Evolutionary conservation across 2,113 vertebrate species (phyloP).

Genomic region (Chaenocephalus aceratus): DNA sequence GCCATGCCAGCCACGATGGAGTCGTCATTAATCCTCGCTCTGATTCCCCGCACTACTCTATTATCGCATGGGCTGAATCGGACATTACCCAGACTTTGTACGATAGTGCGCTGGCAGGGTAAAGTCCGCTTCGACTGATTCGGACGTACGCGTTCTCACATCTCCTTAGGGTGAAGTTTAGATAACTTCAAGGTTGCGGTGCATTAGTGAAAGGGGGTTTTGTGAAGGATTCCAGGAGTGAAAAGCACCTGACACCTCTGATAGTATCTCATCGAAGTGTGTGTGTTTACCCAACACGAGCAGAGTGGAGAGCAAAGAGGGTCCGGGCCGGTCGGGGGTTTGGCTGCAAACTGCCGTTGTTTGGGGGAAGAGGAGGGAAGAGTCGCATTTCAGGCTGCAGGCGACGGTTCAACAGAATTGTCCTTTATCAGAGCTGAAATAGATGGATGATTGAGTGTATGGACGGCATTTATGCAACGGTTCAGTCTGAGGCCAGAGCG

Average conservation of each 20-base stretch:
- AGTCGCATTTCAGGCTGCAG: constrained; percentile 44
- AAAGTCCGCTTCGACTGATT: too few relatives aligned
- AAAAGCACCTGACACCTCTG: constrained; percentile 64
- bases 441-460: constrained; percentile 39
- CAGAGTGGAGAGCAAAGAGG: constrained; percentile 34
- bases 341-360: constrained; percentile 26
- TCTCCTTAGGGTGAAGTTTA: too few relatives aligned
- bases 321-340: constrained; percentile 20
- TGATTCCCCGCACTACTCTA: too few relatives aligned
- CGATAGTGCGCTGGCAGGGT: too few relatives aligned
- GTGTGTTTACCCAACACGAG: constrained; percentile 69
- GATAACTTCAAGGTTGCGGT: too few relatives aligned
- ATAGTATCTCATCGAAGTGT: constrained; percentile 56
- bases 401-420: constrained; percentile 14
- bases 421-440: constrained; percentile 31
- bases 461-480: constrained; percentile 25
- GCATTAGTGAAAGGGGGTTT: too few relatives aligned
- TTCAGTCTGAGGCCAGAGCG: neutral
- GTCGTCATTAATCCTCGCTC: too few relatives aligned
- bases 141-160: too few relatives aligned
- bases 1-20: too few relatives aligned
- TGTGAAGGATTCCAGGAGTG: constrained; percentile 46
- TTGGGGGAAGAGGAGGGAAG: constrained; percentile 44
- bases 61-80: too few relatives aligned
- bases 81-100: too few relatives aligned